phyloP scores from a whole-genome alignment of 2,797 vertebrate genomes.

The Neomorphus geoffroyi region DNA sequence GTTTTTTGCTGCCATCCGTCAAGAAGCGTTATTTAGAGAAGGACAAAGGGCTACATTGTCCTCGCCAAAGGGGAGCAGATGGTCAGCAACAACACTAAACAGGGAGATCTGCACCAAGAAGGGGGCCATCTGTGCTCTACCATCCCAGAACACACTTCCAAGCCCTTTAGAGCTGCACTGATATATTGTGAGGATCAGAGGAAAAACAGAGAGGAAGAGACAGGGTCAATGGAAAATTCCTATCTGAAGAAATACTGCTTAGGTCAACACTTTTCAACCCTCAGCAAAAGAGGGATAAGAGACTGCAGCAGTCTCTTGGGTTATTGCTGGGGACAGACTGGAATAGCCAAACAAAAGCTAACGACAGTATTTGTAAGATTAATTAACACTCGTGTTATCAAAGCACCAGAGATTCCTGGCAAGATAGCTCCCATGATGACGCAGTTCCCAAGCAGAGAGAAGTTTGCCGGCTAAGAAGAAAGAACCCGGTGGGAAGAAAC shows the following conservation, averaged over 20 bases:
- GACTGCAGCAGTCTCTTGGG: background rate
- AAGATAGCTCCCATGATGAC: background rate
- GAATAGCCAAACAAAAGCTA: background rate
- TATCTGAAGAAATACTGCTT: background rate
- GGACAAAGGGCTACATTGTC: background rate
- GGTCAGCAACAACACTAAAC: conserved; percentile 1
- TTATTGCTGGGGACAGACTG: background rate
- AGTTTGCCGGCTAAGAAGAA: background rate
- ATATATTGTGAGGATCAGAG: fast-evolving
- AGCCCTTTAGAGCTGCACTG: background rate
- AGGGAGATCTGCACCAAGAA: background rate
- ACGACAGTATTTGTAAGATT: background rate
- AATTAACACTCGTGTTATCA: background rate
- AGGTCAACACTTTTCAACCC: background rate
- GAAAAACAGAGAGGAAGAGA: background rate
- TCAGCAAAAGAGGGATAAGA: fast-evolving
- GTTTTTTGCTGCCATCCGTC: background rate
- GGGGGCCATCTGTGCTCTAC: conserved; percentile 36
- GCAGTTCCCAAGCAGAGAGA: background rate
- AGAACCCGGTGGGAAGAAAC: background rate
- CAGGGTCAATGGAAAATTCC: background rate
- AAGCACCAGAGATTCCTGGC: background rate
- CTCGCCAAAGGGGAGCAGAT: conserved; percentile 34
- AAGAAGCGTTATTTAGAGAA: background rate
- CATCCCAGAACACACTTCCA: background rate